phyloP scores from a whole-genome alignment of 2,797 vertebrate genomes.

The Discoglossus pictus region DNA sequence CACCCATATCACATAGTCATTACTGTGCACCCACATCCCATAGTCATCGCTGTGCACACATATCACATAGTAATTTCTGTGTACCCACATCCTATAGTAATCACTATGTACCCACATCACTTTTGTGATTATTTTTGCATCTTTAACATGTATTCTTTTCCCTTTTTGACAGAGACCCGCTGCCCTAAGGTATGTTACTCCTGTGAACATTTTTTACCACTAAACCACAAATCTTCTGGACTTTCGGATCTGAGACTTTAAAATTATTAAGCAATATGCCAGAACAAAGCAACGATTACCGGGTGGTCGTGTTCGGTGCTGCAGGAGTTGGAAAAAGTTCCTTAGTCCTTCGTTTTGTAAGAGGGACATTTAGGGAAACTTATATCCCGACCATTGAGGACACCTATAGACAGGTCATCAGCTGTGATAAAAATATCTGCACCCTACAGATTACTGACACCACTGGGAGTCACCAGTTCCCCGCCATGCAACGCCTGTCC shows the following conservation, averaged over 20 bases:
- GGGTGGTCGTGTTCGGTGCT: constrained; percentile 67
- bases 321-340: constrained; percentile 71
- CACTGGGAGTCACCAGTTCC: constrained; percentile 65
- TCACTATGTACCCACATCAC: too few relatives aligned
- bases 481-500: constrained; percentile 65
- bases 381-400: constrained; percentile 68
- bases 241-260: not conserved
- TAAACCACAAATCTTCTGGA: not conserved
- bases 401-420: constrained; percentile 68
- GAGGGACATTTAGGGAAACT: constrained; percentile 65
- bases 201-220: constrained; percentile 10
- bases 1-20: too few relatives aligned
- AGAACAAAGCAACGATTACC: constrained; percentile 65
- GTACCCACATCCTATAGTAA: too few relatives aligned
- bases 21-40: too few relatives aligned
- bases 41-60: too few relatives aligned
- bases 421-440: constrained; percentile 65
- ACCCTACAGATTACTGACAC: constrained; percentile 70
- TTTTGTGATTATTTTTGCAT: too few relatives aligned
- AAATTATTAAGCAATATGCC: constrained; percentile 58
- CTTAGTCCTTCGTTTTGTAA: constrained; percentile 66
- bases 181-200: constrained; percentile 36
- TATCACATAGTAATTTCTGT: too few relatives aligned
- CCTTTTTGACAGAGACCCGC: constrained; percentile 41
- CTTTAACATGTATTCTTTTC: too few relatives aligned